A percentile compares a stretch with the other conserved stretches of the same genome.
Evolutionary conservation across 1,140 invertebrate species (phyloP).

Genomic region (Pachyrhynchus sulphureomaculatus): DNA sequence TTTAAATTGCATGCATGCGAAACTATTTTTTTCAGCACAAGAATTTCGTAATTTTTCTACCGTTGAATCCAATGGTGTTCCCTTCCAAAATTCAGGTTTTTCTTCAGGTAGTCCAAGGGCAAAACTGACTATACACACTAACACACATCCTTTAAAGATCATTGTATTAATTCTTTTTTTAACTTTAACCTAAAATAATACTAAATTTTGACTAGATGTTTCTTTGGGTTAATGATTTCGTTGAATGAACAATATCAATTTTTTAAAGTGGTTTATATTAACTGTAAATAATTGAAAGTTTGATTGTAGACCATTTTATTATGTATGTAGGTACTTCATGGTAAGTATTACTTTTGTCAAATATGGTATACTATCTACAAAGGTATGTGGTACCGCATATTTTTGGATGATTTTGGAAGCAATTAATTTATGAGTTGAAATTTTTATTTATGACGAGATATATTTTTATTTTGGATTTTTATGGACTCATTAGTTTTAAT

Average conservation of each 20-base stretch:
- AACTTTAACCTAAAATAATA: background rate
- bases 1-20: slow-evolving; percentile 80
- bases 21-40: slow-evolving; percentile 69
- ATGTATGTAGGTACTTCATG: slow-evolving; percentile 8
- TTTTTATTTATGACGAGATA: too few species aligned
- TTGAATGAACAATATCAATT: slow-evolving; percentile 11
- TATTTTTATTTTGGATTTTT: too few species aligned
- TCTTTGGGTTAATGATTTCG: slow-evolving; percentile 17
- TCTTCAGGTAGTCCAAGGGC: slow-evolving; percentile 14
- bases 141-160: slow-evolving; percentile 5
- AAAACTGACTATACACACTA: slow-evolving; percentile 10
- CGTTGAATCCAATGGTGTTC: slow-evolving; percentile 66
- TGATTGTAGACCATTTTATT: background rate
- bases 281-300: slow-evolving; percentile 31
- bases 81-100: slow-evolving; percentile 67
- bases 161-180: background rate
- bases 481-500: too few species aligned
- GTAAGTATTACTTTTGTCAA: background rate
- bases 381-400: slow-evolving; percentile 5
- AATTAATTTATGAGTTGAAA: too few species aligned
- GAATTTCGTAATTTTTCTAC: slow-evolving; percentile 72
- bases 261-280: slow-evolving; percentile 22
- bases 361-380: background rate
- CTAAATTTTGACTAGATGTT: slow-evolving; percentile 15
- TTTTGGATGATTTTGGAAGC: background rate